phyloP scores from a whole-genome alignment of 2,113 vertebrate genomes.

The Gulo gulo region DNA sequence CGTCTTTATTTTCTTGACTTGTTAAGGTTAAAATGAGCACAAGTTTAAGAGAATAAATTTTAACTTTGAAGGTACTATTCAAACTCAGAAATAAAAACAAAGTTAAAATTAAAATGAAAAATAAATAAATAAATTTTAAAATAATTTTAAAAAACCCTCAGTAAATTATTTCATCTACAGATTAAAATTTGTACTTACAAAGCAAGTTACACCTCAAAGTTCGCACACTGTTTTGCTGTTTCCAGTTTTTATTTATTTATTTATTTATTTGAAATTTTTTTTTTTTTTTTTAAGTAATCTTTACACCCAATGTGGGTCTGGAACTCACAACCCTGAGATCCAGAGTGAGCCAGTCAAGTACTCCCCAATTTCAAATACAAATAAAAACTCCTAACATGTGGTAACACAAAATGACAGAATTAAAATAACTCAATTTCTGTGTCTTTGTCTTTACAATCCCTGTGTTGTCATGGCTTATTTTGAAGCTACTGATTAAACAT shows the following conservation, averaged over 20 bases:
- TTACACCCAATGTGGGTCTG: neutral
- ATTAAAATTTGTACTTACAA: neutral
- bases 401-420: neutral
- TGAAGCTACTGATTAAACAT: neutral
- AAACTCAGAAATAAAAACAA: neutral
- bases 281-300: neutral
- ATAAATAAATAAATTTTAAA: neutral
- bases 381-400: neutral
- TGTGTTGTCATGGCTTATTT: neutral
- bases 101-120: neutral
- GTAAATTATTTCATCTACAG: neutral
- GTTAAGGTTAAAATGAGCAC: neutral
- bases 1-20: neutral
- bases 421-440: conserved; percentile 7
- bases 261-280: neutral
- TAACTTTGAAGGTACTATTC: neutral
- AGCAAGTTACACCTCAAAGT: neutral
- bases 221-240: neutral
- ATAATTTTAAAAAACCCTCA: neutral
- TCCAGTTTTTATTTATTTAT: neutral
- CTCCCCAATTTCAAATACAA: neutral
- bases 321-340: neutral
- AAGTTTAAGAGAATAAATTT: neutral
- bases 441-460: neutral
- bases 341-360: neutral